These are phyloP conservation scores for Elysia crispata DNA, from an alignment of 2,888 invertebrate genomes.

Conservation along the genomic window DNA sequence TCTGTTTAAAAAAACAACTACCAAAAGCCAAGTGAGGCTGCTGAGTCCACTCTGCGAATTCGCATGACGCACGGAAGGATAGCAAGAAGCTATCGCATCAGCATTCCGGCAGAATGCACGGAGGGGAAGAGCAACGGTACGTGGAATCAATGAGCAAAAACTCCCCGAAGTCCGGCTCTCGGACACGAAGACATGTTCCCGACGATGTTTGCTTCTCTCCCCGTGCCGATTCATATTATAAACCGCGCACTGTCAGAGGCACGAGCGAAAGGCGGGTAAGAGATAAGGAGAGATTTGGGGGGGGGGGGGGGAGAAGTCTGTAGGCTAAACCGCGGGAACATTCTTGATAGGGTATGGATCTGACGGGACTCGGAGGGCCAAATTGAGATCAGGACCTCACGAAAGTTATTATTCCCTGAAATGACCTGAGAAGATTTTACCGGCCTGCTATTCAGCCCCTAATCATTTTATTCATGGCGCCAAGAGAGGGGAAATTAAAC, in stretches of 20 bases:
- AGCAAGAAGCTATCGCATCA: not conserved
- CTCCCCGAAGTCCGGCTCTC: too few species aligned
- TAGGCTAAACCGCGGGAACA: not conserved
- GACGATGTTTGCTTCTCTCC: too few species aligned
- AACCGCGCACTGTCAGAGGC: too few species aligned
- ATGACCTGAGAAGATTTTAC: slow-evolving; percentile 23
- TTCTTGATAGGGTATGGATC: slow-evolving; percentile 28
- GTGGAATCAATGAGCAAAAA: too few species aligned
- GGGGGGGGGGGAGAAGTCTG: not conserved
- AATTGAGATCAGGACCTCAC: slow-evolving; percentile 45
- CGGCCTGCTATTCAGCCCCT: not conserved
- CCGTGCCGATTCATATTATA: too few species aligned
- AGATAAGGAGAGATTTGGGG: too few species aligned
- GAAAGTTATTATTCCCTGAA: slow-evolving; percentile 41
- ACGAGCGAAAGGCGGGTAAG: too few species aligned
- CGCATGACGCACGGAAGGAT: too few species aligned
- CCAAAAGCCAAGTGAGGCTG: too few species aligned
- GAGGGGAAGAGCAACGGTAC: not conserved
- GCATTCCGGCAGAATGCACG: not conserved
- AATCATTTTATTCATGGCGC: slow-evolving; percentile 18
- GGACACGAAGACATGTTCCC: too few species aligned
- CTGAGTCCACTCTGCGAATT: too few species aligned
- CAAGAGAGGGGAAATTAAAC: slow-evolving; percentile 25
- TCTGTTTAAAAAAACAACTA: too few species aligned
- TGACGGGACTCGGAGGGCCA: not conserved